Conservation (phyloP, 1,140 invertebrate genomes). For the Temnothorax nylanderi region DNA sequence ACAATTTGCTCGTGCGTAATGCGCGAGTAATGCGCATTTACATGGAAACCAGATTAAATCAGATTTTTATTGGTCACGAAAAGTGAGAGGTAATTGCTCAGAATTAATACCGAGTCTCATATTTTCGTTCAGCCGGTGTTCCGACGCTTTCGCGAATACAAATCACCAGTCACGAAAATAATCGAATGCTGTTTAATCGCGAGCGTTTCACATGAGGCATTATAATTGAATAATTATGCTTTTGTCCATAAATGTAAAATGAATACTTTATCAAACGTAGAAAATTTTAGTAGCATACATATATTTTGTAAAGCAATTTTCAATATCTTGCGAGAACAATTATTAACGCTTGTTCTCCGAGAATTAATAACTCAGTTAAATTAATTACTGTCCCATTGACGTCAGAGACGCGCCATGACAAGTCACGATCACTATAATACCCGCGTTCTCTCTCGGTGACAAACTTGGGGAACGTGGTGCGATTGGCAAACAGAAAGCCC, state of each 20-base stretch:
- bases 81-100: slow-evolving; percentile 62
- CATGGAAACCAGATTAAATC: slow-evolving; percentile 50
- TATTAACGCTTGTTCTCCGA: background rate
- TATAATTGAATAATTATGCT: slow-evolving; percentile 39
- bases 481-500: slow-evolving; percentile 54
- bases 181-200: slow-evolving; percentile 14
- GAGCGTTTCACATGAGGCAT: background rate
- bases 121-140: slow-evolving; percentile 45
- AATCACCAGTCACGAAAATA: slow-evolving; percentile 42
- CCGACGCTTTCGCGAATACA: slow-evolving; percentile 22
- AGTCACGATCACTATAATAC: slow-evolving; percentile 36
- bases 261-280: background rate
- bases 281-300: background rate
- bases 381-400: background rate
- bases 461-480: slow-evolving; percentile 30
- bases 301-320: background rate
- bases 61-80: slow-evolving; percentile 61
- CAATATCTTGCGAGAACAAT: background rate
- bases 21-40: slow-evolving; percentile 59
- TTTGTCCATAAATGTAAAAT: slow-evolving; percentile 10
- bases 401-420: background rate
- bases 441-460: slow-evolving; percentile 30
- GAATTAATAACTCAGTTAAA: background rate
- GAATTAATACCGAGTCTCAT: slow-evolving; percentile 60
- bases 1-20: slow-evolving; percentile 55